These are phyloP conservation scores for Rachycentron canadum DNA, from an alignment of 2,797 vertebrate species.

Conservation along the genomic window DNA sequence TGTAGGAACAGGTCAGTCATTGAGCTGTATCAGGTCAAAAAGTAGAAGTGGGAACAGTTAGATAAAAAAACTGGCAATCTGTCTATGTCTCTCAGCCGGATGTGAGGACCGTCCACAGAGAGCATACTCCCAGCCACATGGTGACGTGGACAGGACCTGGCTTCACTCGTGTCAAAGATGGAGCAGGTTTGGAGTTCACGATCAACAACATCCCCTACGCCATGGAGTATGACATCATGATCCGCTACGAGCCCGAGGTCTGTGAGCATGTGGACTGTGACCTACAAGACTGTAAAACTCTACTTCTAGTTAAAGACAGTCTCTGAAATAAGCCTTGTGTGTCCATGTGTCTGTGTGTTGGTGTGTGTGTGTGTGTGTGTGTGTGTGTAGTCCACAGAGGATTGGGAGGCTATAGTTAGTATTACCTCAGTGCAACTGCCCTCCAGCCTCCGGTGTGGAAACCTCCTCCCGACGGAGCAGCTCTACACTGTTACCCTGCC, in stretches of 20 bases:
- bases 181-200: slow-evolving; percentile 89
- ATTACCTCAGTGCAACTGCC: slow-evolving; percentile 86
- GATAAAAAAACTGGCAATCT: neutral
- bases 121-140: slow-evolving; percentile 75
- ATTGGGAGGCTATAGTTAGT: slow-evolving; percentile 91
- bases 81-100: slow-evolving; percentile 79
- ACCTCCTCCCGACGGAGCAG: slow-evolving; percentile 91
- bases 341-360: slow-evolving; percentile 29
- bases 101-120: slow-evolving; percentile 81
- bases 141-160: slow-evolving; percentile 89
- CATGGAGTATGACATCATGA: slow-evolving; percentile 92
- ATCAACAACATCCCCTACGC: slow-evolving; percentile 88
- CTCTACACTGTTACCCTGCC: slow-evolving; percentile 87
- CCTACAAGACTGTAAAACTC: neutral
- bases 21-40: neutral
- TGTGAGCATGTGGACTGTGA: neutral
- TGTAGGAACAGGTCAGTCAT: no score
- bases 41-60: neutral
- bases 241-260: slow-evolving; percentile 92
- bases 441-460: slow-evolving; percentile 89
- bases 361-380: slow-evolving; percentile 44
- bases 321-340: slow-evolving; percentile 5
- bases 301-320: neutral
- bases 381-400: slow-evolving; percentile 88
- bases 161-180: slow-evolving; percentile 89